phyloP scores from a whole-genome alignment of 2,888 invertebrate species.

The Bombyx huttoni region DNA sequence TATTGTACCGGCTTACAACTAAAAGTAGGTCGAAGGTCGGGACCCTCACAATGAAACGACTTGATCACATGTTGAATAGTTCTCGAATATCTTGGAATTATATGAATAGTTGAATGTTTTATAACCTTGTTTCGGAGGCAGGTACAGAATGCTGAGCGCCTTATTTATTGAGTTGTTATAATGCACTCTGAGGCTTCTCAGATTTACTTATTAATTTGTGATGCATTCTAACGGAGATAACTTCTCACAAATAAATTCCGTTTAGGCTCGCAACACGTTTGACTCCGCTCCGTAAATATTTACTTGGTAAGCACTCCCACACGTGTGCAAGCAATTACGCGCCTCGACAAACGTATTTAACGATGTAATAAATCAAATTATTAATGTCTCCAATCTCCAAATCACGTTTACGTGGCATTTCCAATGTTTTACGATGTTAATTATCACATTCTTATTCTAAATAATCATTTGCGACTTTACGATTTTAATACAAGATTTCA shows the following conservation, averaged over 20 bases:
- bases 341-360: not conserved
- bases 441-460: too few relatives aligned
- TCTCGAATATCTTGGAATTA: not conserved
- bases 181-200: not conserved
- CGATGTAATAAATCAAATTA: not conserved
- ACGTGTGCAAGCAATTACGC: not conserved
- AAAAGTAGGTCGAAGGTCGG: not conserved
- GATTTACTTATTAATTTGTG: not conserved
- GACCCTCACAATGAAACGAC: not conserved
- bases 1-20: not conserved
- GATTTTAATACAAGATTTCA: not conserved
- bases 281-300: constrained; percentile 1
- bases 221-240: not conserved
- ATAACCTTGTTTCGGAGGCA: not conserved
- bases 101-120: not conserved
- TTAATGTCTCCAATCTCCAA: not conserved
- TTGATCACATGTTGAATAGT: not conserved
- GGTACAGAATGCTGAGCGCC: not conserved
- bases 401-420: not conserved
- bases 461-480: not conserved
- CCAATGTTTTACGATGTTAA: not conserved
- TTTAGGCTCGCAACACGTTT: not conserved
- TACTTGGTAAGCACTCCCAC: not conserved
- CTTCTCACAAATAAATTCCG: not conserved
- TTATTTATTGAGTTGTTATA: not conserved